Base-by-base conservation (phyloP, 2,888 invertebrate species). In the Mamestra brassicae region DNA sequence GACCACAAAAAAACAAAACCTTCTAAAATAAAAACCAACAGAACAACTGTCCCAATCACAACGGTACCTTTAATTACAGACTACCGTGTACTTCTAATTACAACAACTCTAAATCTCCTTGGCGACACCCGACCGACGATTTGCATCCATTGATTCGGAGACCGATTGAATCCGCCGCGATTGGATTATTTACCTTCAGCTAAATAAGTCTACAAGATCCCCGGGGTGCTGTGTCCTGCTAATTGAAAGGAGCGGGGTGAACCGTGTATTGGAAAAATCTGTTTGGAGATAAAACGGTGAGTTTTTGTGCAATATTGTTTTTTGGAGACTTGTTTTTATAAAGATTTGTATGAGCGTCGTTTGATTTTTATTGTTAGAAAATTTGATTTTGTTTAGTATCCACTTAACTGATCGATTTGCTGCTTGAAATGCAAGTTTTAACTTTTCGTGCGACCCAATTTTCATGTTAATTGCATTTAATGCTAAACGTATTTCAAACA, bases 91-190 rank as follows among this genome's bases (percentile, higher is more conserved):
- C 57, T 65, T 70, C 52, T 75, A 79, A 85, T 85, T 80, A 77
- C 69, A 60, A 57, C 63, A 70, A 55, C 36, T 58, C 42, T 64
- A 65, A 84, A 81, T 84, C 77, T 80, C 17, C 69, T 84, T 64
- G 71, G 75, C 55, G 67, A 72, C 77, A 58, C 57, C 68, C 26
- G 64, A 77, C 74, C 68, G 62, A 62, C 74, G 78, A 84, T 86
- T 86, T 84, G 84, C 85, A 85, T 86, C 62, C 78, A 84, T 81
- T 85, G 84, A 73, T 65, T 81, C 70, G 38, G 61, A 65, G 80
- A 72, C 61, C 64, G 69, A 81, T 78, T 81, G 72, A 73, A 72
- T 75, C 63, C 34, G 34, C 13, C 69, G 47, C 69, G 62, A 75
- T 74, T 81, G 81, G 74, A 78, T 86, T 76, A 80, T 74, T 84